Evolutionary conservation across 2,113 vertebrate genomes (phyloP).

Genomic region (Hylia prasina): DNA sequence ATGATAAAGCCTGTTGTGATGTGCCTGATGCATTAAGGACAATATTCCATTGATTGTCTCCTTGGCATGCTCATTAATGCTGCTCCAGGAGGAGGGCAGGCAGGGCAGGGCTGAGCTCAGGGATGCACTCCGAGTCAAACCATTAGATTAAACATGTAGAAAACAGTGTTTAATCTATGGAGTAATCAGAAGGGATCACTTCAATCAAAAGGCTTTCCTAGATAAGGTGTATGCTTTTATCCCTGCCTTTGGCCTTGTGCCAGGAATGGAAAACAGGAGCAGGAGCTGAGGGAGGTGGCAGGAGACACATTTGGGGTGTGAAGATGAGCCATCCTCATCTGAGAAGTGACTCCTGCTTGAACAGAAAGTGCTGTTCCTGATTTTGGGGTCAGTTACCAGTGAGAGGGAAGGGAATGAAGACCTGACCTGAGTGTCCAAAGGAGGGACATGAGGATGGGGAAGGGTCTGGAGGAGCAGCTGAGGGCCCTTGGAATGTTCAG

Average conservation of each 20-base stretch:
- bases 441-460: neutral
- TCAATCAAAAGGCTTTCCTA: neutral
- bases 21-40: constrained; percentile 20
- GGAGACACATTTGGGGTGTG: neutral
- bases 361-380: neutral
- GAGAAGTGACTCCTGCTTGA: neutral
- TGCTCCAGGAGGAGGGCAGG: neutral
- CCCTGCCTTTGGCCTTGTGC: neutral
- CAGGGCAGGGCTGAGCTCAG: neutral
- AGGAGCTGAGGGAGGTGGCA: neutral
- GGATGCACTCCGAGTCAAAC: neutral
- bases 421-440: neutral
- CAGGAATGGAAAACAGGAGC: neutral
- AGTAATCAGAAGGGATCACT: neutral
- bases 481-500: neutral
- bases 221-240: neutral
- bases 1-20: neutral
- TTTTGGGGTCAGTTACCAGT: neutral
- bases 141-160: neutral
- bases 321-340: neutral
- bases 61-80: neutral
- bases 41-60: constrained; percentile 4
- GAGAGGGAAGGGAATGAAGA: neutral
- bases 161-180: neutral
- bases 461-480: neutral